phyloP scores from a whole-genome alignment of 2,888 invertebrate species.

The Frankliniella intonsa region DNA sequence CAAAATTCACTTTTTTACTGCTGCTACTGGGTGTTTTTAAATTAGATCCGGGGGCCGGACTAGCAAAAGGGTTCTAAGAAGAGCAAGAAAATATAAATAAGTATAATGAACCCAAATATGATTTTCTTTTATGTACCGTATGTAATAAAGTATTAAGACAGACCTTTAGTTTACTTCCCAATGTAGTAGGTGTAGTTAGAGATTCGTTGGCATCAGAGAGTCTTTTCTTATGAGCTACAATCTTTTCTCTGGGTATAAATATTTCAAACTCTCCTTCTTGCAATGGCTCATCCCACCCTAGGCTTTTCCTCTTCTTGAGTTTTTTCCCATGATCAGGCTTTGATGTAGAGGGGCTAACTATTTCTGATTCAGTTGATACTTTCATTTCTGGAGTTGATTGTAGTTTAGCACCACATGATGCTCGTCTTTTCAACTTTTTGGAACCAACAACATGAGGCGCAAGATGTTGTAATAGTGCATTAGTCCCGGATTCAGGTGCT shows the following conservation, averaged over 20 bases:
- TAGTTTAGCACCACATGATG: background rate
- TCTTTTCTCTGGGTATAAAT: slow-evolving; percentile 42
- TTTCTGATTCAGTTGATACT: background rate
- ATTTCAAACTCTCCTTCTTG: slow-evolving; percentile 42
- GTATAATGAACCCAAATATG: too few species aligned
- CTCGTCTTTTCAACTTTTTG: background rate
- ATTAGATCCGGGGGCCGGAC: background rate
- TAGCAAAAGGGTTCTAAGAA: background rate
- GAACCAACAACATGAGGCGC: background rate
- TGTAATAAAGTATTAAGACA: too few species aligned
- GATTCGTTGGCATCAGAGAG: background rate
- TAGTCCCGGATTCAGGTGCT: background rate
- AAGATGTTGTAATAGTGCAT: background rate
- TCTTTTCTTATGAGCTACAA: background rate
- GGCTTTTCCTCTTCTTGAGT: slow-evolving; percentile 24
- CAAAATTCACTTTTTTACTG: slow-evolving; percentile 54
- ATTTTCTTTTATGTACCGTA: background rate
- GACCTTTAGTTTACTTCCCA: background rate
- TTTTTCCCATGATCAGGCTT: background rate
- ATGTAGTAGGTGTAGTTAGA: slow-evolving; percentile 23
- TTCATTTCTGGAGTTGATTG: background rate
- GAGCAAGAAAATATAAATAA: background rate
- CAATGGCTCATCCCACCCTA: slow-evolving; percentile 30
- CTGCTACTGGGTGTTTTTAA: slow-evolving; percentile 35
- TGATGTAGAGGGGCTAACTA: background rate